Evolutionary conservation across 2,113 vertebrate genomes (phyloP).

Genomic region (Perca fluviatilis): DNA sequence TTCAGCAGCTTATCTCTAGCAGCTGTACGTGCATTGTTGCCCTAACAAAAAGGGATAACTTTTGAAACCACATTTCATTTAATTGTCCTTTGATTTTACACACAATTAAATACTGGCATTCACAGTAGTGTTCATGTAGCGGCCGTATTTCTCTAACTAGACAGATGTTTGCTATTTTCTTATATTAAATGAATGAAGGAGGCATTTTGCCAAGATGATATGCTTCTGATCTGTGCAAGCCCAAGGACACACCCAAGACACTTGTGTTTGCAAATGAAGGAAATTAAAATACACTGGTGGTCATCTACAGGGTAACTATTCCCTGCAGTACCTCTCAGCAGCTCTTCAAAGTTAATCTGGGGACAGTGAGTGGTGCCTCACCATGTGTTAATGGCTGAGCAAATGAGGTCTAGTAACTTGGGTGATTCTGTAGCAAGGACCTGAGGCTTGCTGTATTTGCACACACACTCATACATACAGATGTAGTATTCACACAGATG

Average conservation of each 20-base stretch:
- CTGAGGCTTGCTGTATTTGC: slow-evolving; percentile 54
- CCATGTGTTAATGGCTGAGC: slow-evolving; percentile 52
- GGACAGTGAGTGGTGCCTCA: slow-evolving; percentile 29
- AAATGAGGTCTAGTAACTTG: slow-evolving; percentile 56
- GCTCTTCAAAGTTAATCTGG: slow-evolving; percentile 26
- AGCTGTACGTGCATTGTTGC: neutral
- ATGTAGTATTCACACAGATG: neutral
- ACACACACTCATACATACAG: neutral
- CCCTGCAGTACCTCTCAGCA: slow-evolving; percentile 29
- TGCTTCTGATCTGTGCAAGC: neutral
- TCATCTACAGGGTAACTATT: slow-evolving; percentile 29
- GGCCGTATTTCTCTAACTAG: neutral
- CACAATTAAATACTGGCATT: too few relatives aligned
- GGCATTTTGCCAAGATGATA: neutral
- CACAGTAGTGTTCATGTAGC: neutral
- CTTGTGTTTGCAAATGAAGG: neutral
- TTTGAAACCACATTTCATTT: neutral
- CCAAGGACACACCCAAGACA: neutral
- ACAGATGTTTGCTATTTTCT: neutral
- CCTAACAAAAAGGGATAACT: slow-evolving; percentile 6
- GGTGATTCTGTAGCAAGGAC: slow-evolving; percentile 41
- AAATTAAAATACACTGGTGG: neutral
- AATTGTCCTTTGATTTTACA: neutral
- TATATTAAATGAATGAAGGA: neutral
- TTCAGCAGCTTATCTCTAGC: neutral